Percentiles rank a stretch among this genome's conserved stretches.
These are phyloP conservation scores for Bellardia pandia DNA, from an alignment of 2,888 invertebrate species.

Conservation along the genomic window DNA sequence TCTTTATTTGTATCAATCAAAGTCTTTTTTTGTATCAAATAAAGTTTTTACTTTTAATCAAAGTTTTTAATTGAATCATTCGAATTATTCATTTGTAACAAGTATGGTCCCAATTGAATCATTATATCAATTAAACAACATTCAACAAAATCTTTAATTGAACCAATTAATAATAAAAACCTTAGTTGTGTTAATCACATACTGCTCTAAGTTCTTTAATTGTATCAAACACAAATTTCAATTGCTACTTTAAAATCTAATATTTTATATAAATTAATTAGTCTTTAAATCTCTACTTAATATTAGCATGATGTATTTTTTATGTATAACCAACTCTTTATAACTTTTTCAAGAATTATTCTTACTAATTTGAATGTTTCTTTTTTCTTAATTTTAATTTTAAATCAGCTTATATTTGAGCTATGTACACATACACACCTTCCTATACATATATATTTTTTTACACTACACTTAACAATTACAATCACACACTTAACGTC, in stretches of 20 bases:
- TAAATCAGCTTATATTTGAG: not conserved
- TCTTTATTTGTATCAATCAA: no score
- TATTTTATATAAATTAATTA: not conserved
- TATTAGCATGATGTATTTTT: slow-evolving; percentile 21
- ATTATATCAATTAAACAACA: not conserved
- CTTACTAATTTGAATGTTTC: slow-evolving; percentile 22
- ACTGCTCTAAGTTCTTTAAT: no score
- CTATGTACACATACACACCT: not conserved
- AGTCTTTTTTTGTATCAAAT: no score
- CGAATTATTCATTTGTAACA: no score
- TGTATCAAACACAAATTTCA: no score
- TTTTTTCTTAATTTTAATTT: slow-evolving; percentile 8
- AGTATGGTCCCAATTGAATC: no score
- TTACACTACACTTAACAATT: slow-evolving; percentile 1
- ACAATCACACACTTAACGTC: not conserved
- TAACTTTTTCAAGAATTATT: not conserved
- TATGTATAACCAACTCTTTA: not conserved
- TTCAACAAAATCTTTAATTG: no score
- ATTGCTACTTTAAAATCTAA: no score
- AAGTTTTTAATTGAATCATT: no score
- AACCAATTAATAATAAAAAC: no score
- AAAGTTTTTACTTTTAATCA: no score
- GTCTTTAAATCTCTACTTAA: slow-evolving; percentile 29
- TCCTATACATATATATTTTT: not conserved
- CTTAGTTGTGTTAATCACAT: no score